These are phyloP conservation scores for Triplophysa tibetana DNA, from an alignment of 2,113 vertebrate species.

Conservation along the genomic window DNA sequence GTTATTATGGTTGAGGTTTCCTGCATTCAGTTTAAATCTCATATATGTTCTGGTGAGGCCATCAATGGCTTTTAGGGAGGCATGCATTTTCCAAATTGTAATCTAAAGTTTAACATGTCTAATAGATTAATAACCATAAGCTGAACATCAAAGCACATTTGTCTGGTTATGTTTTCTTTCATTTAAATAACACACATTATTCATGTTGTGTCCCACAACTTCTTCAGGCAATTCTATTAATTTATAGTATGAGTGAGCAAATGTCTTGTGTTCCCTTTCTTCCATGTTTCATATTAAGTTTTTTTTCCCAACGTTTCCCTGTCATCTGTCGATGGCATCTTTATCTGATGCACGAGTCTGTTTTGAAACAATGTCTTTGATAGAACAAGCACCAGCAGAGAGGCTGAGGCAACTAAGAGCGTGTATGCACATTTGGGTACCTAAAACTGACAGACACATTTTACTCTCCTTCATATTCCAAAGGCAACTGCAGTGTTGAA, in stretches of 20 bases:
- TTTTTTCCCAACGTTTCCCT: neutral
- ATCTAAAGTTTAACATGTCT: neutral
- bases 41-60: slow-evolving; percentile 52
- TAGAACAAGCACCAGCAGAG: slow-evolving; percentile 56
- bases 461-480: slow-evolving; percentile 39
- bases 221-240: neutral
- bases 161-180: neutral
- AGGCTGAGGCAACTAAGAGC: slow-evolving; percentile 33
- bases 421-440: neutral
- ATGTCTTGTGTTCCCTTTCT: neutral
- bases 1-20: slow-evolving; percentile 33
- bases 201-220: neutral
- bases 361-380: neutral
- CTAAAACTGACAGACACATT: slow-evolving; percentile 37
- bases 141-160: neutral
- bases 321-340: neutral
- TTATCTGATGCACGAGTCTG: neutral
- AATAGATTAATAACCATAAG: neutral
- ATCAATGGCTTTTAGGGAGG: slow-evolving; percentile 52
- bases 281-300: neutral
- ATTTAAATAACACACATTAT: neutral
- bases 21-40: slow-evolving; percentile 47
- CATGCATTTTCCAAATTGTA: neutral
- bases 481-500: slow-evolving; percentile 32
- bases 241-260: neutral